These are phyloP conservation scores for Dissostichus mawsoni DNA, from an alignment of 2,113 vertebrate species.

Conservation along the genomic window DNA sequence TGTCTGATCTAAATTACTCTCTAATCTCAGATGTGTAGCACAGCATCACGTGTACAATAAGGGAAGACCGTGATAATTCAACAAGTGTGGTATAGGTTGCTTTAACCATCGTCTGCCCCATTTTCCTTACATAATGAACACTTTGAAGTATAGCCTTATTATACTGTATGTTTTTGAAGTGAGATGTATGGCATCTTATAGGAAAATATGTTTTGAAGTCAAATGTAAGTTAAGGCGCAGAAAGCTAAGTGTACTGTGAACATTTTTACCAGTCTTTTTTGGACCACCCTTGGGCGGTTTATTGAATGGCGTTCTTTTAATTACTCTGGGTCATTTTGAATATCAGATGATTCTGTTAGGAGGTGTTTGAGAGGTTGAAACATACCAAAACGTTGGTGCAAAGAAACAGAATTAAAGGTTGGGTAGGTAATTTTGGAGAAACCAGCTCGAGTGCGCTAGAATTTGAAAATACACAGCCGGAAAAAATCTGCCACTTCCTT, in stretches of 20 bases:
- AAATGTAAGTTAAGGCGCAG: not conserved
- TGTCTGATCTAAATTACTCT: constrained; percentile 5
- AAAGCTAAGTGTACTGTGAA: constrained; percentile 15
- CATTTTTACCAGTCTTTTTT: constrained; percentile 33
- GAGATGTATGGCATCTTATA: not conserved
- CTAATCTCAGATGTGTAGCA: constrained; percentile 13
- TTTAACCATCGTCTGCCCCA: not conserved
- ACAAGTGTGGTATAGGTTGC: not conserved
- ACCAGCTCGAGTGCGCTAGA: too few relatives aligned
- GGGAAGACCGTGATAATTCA: not conserved
- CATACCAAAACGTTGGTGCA: not conserved
- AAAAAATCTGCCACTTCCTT: too few relatives aligned
- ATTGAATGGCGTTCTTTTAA: constrained; percentile 28
- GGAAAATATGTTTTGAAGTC: not conserved
- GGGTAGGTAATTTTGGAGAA: too few relatives aligned
- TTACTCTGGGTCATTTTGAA: constrained; percentile 3
- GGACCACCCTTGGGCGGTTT: constrained; percentile 12
- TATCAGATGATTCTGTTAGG: constrained; percentile 3
- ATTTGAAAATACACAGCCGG: too few relatives aligned
- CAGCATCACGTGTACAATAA: not conserved
- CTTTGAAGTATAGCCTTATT: not conserved
- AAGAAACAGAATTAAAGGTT: too few relatives aligned
- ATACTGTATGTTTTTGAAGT: not conserved
- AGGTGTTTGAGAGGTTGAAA: not conserved
- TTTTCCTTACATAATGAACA: not conserved